These are phyloP conservation scores for Natrix natrix DNA, from an alignment of 2,797 vertebrate genomes.

Conservation along the genomic window DNA sequence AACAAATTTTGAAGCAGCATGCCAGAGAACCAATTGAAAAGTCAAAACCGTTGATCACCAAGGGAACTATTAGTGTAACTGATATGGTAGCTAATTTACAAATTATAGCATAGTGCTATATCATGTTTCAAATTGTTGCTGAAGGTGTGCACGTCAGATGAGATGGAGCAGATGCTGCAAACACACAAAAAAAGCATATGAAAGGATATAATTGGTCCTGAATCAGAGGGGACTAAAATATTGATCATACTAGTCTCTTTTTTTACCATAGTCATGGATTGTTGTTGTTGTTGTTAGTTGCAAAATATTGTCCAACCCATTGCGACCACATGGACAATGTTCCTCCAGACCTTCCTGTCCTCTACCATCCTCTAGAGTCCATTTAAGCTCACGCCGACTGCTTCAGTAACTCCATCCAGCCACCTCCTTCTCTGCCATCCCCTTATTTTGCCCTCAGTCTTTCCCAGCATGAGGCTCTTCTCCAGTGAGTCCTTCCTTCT, in stretches of 20 bases:
- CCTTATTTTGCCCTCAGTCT: no score
- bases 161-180: not conserved
- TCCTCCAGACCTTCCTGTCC: no score
- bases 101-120: constrained; percentile 5
- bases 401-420: no score
- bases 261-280: no score
- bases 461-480: no score
- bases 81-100: constrained; percentile 24
- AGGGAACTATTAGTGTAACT: constrained; percentile 39
- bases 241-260: not conserved
- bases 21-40: constrained; percentile 42
- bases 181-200: rapidly evolving
- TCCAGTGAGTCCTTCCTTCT: no score
- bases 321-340: no score
- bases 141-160: not conserved
- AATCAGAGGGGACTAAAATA: not conserved
- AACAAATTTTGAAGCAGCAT: constrained; percentile 35
- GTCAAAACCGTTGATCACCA: constrained; percentile 33
- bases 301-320: no score
- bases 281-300: no score
- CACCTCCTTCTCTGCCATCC: no score
- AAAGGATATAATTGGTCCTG: not conserved
- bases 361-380: no score
- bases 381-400: no score
- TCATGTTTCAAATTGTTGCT: not conserved